These are phyloP conservation scores for Myotis findleyi DNA, from an alignment of 2,797 vertebrate species.

Conservation along the genomic window DNA sequence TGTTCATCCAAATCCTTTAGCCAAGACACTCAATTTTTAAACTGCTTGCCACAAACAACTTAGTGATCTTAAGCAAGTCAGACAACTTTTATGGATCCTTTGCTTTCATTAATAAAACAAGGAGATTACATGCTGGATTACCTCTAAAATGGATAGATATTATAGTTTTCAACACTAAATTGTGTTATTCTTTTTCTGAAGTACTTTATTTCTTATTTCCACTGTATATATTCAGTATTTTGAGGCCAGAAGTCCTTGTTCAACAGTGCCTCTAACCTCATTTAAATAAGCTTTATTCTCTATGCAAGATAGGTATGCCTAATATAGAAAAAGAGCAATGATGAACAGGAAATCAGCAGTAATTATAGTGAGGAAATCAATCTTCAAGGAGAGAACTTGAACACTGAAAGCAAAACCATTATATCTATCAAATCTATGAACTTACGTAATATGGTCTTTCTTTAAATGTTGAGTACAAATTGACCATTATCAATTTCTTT, in stretches of 20 bases:
- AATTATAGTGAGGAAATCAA: background rate
- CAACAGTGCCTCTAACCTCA: background rate
- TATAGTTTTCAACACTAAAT: background rate
- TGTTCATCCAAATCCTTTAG: background rate
- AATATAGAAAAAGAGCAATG: background rate
- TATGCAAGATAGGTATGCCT: background rate
- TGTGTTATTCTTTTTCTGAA: background rate
- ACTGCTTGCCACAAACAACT: background rate
- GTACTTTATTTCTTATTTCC: background rate
- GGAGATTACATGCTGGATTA: background rate
- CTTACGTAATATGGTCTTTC: background rate
- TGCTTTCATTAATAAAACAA: background rate
- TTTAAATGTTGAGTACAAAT: conserved; percentile 28
- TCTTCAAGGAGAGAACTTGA: background rate
- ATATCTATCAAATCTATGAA: background rate
- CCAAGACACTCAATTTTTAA: background rate
- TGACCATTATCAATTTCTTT: background rate
- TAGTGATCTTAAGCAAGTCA: background rate
- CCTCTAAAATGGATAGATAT: background rate
- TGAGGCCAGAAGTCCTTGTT: background rate
- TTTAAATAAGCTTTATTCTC: background rate
- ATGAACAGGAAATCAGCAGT: background rate
- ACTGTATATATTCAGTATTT: background rate
- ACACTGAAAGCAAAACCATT: background rate
- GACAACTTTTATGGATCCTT: background rate